Evolutionary conservation across 1,140 invertebrate species (phyloP), one percentile per base, ranked within the genome.

Genomic region (Drosophila jambulina): DNA sequence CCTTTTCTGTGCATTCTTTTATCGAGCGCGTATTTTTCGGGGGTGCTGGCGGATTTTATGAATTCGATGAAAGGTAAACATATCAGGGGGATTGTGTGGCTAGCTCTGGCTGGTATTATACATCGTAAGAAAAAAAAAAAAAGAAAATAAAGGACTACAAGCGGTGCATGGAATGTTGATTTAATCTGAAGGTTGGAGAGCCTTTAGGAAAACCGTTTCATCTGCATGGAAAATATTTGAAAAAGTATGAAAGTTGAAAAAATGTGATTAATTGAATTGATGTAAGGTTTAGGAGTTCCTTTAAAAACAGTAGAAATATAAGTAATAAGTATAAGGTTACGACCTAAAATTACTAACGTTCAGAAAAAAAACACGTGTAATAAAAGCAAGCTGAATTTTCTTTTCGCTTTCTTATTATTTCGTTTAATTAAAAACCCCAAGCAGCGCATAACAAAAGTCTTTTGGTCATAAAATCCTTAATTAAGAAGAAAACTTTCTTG

Each of bases 31-130:
- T 36, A 36, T 70, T 49, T 65, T 56, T 53, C 12, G 9, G 53
- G 65, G 43, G 19, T 42, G 25, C 69, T 69, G 63, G 46, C 23
- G 42, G 75, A 54, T 46, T 60, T 78, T 21, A 69, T 56, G 74
- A 49, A 77, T 69, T 78, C 75, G 75, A 69, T 78, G 75, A 78
- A 78, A 78, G 49, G 75, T 78, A 78, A 78, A 78, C 75, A 69
- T 78, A 78, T 78, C 75, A 69, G 54, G 34, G 36, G 25, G 46
- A 78, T 78, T 43, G 42, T 61, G 48, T 51, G 56, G 74, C 63
- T 38, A 36, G 74, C 75, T 61, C 43, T 49, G 75, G 27, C 15
- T 61, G 56, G 49, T 36, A 59, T 59, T 54, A 67, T 19, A 54
- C 38, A 42, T 45, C 7, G 59, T 61, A 54, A 5, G n/a, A 61